Base-by-base conservation (phyloP, 2,113 vertebrate genomes). In the Sturnus vulgaris region DNA sequence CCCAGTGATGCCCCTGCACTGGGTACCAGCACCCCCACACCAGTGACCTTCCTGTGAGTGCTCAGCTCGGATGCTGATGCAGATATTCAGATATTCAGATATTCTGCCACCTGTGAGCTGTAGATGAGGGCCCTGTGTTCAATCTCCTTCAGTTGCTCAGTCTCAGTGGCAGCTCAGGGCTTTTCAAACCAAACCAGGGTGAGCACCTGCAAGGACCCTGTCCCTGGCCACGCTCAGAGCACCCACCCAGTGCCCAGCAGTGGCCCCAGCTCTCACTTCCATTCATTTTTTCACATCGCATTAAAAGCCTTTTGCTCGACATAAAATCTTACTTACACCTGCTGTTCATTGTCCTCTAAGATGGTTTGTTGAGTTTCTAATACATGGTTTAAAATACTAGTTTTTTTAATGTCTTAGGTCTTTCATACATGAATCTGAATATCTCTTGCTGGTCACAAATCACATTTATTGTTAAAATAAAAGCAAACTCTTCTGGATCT, bases 41-140 rank as follows among this genome's bases (percentile, higher is more conserved):
- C 7, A 2, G 1, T 12, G 16, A 8, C 35, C 24, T 44, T 39
- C 4, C 9, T 25, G 5, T 9, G n/a, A 10, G 9, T 35, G 15
- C 28, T 42, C 35, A 53, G 23, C 30, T 68, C 56, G 47, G 30
- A 25, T 11, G 15, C 33, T 33, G 56, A 5, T 13, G 27, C 55
- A 71, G 44, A 17, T 64, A 39, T 3, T 44, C 55, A 71, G 44
- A 17, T 64, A 39, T 3, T 44, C 9, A 10, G 1, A 39, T 39
- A 39, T 15, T 60, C 47, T 37, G 16, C 1, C 42, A 35, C 7
- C 21, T 7, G 25, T 52, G 33, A 80, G 19, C 20, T 59, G 12
- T 3, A 53, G n/a, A 53, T 46, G 69, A 52, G 69, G 28, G 11
- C 3, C 31, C 9, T 23, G 7, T 5, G 0, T 42, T 44, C n/a